Percentiles rank a stretch among this genome's conserved stretches.
Conservation (phyloP, 2,797 vertebrate species). For the Hemitrygon akajei region DNA sequence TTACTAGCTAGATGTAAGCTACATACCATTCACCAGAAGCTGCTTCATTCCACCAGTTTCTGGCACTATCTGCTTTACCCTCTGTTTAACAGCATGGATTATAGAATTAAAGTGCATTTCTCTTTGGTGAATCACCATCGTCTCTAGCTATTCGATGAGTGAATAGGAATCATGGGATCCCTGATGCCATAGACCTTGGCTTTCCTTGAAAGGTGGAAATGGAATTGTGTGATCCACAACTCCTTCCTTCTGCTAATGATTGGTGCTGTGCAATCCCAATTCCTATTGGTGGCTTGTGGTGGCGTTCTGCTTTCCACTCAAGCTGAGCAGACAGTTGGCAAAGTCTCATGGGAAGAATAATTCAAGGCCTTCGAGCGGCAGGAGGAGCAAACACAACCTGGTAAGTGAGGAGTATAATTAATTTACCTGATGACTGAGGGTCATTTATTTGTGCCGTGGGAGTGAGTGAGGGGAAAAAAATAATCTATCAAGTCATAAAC, state of each 20-base stretch:
- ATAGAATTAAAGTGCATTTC: neutral
- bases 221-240: neutral
- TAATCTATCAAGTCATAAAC: neutral
- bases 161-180: neutral
- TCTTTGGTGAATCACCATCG: neutral
- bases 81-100: neutral
- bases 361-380: too few relatives aligned
- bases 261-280: too few relatives aligned
- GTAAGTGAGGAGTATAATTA: too few relatives aligned
- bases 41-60: neutral
- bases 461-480: neutral
- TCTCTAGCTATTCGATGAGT: neutral
- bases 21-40: neutral
- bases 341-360: too few relatives aligned
- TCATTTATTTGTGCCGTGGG: neutral
- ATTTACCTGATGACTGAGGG: neutral
- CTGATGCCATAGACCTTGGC: neutral
- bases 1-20: neutral
- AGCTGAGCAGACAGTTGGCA: neutral
- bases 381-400: too few relatives aligned
- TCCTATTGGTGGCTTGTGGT: too few relatives aligned
- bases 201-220: neutral
- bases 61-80: neutral
- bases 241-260: neutral
- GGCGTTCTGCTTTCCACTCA: neutral